These are phyloP conservation scores for Murina feae DNA, from an alignment of 2,113 vertebrate genomes.

Conservation along the genomic window DNA sequence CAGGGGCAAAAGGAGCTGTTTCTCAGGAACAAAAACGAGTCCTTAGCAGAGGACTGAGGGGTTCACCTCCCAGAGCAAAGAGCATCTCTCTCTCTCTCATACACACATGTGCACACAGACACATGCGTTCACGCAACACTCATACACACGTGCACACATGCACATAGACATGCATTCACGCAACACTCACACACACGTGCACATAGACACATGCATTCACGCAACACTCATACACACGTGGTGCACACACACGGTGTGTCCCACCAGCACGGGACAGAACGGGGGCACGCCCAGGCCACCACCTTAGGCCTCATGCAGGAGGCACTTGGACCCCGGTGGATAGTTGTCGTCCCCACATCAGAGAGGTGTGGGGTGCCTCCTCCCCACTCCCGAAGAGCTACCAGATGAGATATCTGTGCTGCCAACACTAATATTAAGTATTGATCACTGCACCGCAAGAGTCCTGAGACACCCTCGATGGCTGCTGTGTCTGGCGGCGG, in stretches of 20 bases:
- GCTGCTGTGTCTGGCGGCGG: constrained; percentile 43
- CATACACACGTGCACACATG: not conserved
- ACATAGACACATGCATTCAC: not conserved
- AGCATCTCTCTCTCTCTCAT: not conserved
- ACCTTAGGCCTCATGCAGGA: fast-evolving
- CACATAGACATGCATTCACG: not conserved
- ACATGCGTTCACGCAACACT: too few relatives aligned
- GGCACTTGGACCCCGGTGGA: fast-evolving
- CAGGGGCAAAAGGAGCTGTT: not conserved
- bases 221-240: not conserved
- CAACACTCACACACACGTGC: not conserved
- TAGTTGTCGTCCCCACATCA: not conserved
- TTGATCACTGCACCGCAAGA: constrained; percentile 66
- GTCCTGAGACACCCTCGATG: constrained; percentile 61
- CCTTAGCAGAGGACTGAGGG: not conserved
- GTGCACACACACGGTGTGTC: not conserved
- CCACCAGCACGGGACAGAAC: not conserved
- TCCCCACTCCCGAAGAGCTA: not conserved
- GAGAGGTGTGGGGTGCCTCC: not conserved
- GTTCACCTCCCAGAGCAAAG: not conserved
- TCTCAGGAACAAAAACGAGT: constrained; percentile 15
- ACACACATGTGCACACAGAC: not conserved
- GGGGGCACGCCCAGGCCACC: not conserved
- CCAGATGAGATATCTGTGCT: constrained; percentile 11
- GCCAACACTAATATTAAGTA: constrained; percentile 67